Base-by-base conservation (phyloP, 1,140 invertebrate species). In the Aplysia californica region DNA sequence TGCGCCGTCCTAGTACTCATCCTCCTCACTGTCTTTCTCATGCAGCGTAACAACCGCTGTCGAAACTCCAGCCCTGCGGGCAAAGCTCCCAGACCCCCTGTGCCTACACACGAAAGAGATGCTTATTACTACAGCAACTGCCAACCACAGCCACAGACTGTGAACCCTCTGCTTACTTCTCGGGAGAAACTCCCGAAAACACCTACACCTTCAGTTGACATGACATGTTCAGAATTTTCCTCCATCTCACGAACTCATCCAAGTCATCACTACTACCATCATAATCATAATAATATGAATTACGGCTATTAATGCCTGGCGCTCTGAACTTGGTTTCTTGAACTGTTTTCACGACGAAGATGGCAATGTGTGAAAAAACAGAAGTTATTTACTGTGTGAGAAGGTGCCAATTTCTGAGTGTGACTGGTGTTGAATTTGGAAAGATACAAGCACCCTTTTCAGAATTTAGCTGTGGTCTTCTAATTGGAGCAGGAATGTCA, bases 181-280 rank as follows among this genome's bases (percentile, higher is more conserved):
- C 79, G 79, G 55, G 59, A 81, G 33, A 79, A 79, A 38, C 23
- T 81, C 74, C 82, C 67, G 75, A 82, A 79, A 79, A 84, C 72
- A 68, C 79, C 74, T 77, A 85, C 77, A 10, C 76, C 76, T 29
- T 86, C 80, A 77, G 74, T 85, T 58, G 85, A 86, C 70, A 84
- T 84, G 72, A 50, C 59, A 65, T 85, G 85, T 66, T 85, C 86
- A 67, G 86, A 87, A 79, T 86, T 87, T 74, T 87, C 86, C 36
- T 87, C 86, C 0, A 85, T 86, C 4, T 87, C 86, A 2, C 80
- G 83, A 50, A 82, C 81, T 75, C 82, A 84, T 31, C 82, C 72
- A 31, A 59, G 56, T 31, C 50, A 1, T 29, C 72, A 75, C 26
- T 75, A 66, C 50, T 75, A 75, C 66, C 39, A 41, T n/a, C 72